phyloP scores from a whole-genome alignment of 2,888 invertebrate species.

The Horisme vitalbata region DNA sequence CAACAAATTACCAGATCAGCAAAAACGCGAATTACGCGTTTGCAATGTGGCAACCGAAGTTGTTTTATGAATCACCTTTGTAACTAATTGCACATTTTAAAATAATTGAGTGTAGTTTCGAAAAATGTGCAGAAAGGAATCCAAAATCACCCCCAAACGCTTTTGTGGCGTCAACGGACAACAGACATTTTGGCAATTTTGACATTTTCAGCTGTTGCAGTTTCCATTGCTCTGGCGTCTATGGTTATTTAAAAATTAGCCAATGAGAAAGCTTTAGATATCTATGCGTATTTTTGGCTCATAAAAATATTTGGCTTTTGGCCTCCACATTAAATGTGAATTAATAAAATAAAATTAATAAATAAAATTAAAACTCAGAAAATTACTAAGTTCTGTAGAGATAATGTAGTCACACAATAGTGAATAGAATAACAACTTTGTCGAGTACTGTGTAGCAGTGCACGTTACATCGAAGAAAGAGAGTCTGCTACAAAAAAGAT shows the following conservation, averaged over 20 bases:
- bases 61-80: slow-evolving; percentile 41
- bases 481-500: too few species aligned
- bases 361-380: too few species aligned
- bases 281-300: slow-evolving; percentile 12
- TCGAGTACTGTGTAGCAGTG: too few species aligned
- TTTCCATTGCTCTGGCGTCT: slow-evolving; percentile 64
- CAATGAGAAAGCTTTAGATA: slow-evolving; percentile 48
- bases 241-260: slow-evolving; percentile 65
- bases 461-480: too few species aligned
- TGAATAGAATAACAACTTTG: too few species aligned
- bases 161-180: slow-evolving; percentile 73
- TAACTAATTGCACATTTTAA: slow-evolving; percentile 56
- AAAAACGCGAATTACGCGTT: slow-evolving; percentile 45
- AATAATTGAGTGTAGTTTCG: slow-evolving; percentile 53
- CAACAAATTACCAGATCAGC: slow-evolving; percentile 49
- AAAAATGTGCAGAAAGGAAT: slow-evolving; percentile 43
- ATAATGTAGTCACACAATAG: too few species aligned
- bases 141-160: slow-evolving; percentile 68
- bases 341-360: too few species aligned
- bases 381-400: too few species aligned
- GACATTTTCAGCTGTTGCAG: slow-evolving; percentile 74
- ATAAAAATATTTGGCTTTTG: too few species aligned
- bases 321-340: too few species aligned
- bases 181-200: slow-evolving; percentile 61
- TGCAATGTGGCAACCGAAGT: slow-evolving; percentile 51